Evolutionary conservation across 2,888 invertebrate genomes (phyloP).

Genomic region (Crioceris asparagi): DNA sequence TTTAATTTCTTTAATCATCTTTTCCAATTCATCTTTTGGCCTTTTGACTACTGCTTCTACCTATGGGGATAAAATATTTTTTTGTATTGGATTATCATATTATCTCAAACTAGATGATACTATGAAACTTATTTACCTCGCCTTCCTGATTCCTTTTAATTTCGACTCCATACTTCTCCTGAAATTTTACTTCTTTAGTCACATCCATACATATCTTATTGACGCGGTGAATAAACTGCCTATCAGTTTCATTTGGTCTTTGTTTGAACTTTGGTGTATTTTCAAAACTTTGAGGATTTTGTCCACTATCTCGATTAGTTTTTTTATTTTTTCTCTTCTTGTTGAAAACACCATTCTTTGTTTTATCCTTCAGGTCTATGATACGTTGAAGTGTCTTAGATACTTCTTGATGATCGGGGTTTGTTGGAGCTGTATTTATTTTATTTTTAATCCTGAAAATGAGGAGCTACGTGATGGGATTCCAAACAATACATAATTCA

Average conservation of each 20-base stretch:
- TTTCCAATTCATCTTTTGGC: conserved; percentile 44
- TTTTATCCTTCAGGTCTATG: conserved; percentile 46
- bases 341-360: conserved; percentile 33
- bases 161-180: conserved; percentile 49
- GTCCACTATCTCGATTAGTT: conserved; percentile 9
- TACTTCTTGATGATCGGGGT: conserved; percentile 60
- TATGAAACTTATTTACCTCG: conserved; percentile 21
- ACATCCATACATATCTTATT: conserved; percentile 51
- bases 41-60: conserved; percentile 40
- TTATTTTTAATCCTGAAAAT: conserved; percentile 53
- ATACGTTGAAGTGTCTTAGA: conserved; percentile 59
- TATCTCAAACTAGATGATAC: neutral
- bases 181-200: conserved; percentile 50
- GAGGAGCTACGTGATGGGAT: neutral
- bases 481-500: neutral
- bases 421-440: conserved; percentile 64
- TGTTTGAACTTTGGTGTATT: conserved; percentile 48
- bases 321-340: conserved; percentile 15
- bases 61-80: conserved; percentile 15
- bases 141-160: conserved; percentile 47
- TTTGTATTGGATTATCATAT: neutral
- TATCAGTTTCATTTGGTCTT: conserved; percentile 49
- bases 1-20: conserved; percentile 37
- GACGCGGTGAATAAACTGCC: conserved; percentile 55
- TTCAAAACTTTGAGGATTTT: conserved; percentile 30